Evolutionary conservation across 2,113 vertebrate genomes (phyloP).

Genomic region (Albula glossodonta): DNA sequence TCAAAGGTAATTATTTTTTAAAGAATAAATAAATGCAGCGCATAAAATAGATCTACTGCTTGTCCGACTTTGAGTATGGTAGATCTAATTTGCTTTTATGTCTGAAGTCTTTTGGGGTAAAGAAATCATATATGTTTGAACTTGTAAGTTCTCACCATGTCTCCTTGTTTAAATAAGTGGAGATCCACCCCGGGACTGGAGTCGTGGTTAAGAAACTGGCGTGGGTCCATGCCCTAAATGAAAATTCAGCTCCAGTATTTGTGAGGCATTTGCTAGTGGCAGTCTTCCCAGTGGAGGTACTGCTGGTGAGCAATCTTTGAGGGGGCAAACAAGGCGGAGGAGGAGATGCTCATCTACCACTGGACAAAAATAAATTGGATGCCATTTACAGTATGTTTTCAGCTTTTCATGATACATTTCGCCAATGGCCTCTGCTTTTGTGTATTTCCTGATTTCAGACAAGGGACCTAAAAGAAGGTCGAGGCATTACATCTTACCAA

Average conservation of each 20-base stretch:
- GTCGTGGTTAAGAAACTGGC: slow-evolving; percentile 23
- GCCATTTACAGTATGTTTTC: slow-evolving; percentile 29
- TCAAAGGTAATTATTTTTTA: too few species aligned
- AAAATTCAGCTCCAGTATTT: slow-evolving; percentile 32
- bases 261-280: slow-evolving; percentile 30
- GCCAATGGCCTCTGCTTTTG: too few species aligned
- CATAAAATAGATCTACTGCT: neutral
- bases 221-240: slow-evolving; percentile 37
- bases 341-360: slow-evolving; percentile 3
- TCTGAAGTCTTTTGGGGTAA: neutral
- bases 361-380: slow-evolving; percentile 35
- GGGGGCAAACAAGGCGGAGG: slow-evolving; percentile 21
- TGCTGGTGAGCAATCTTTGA: slow-evolving; percentile 34
- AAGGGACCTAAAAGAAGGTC: too few species aligned
- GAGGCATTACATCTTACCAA: too few species aligned
- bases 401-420: too few species aligned
- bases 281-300: slow-evolving; percentile 35
- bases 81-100: slow-evolving; percentile 1
- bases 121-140: neutral
- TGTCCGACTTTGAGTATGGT: neutral
- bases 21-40: neutral
- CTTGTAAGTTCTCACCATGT: slow-evolving; percentile 19
- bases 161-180: slow-evolving; percentile 22
- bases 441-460: too few species aligned
- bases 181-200: slow-evolving; percentile 29